phyloP scores from a whole-genome alignment of 2,797 vertebrate genomes.

The Eurystomus glaucurus region DNA sequence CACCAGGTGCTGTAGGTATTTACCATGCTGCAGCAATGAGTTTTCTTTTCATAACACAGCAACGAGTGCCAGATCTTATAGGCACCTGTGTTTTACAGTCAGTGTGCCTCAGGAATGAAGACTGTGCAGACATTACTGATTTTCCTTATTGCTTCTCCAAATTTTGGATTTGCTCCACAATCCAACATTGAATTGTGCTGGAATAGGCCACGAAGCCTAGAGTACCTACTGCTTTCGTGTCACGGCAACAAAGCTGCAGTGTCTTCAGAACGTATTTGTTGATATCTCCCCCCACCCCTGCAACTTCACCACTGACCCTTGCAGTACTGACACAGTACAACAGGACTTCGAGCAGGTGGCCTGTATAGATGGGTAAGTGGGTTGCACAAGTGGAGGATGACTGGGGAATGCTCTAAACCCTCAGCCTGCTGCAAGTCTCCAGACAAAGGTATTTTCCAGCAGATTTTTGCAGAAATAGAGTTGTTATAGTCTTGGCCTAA shows the following conservation, averaged over 20 bases:
- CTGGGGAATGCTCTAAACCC: neutral
- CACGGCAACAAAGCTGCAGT: neutral
- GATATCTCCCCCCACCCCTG: neutral
- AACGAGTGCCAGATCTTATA: neutral
- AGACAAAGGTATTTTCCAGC: neutral
- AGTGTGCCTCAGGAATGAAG: neutral
- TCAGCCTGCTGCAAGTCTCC: neutral
- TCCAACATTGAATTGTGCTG: neutral
- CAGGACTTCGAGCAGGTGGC: neutral
- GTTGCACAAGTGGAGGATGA: neutral
- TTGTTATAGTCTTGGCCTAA: neutral
- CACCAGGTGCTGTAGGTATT: neutral
- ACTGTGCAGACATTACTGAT: neutral
- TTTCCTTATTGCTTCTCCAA: neutral
- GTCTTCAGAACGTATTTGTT: neutral
- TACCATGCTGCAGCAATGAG: neutral
- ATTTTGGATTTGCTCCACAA: slow-evolving; percentile 6
- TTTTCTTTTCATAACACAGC: neutral
- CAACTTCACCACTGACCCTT: neutral
- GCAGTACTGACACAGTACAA: neutral
- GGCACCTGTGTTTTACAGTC: neutral
- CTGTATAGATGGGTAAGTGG: neutral
- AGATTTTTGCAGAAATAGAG: neutral
- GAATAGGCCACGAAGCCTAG: neutral
- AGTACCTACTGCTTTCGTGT: neutral